Evolutionary conservation across 2,888 invertebrate species (phyloP), one percentile per base, ranked within the genome.

Genomic region (Carcina quercana): DNA sequence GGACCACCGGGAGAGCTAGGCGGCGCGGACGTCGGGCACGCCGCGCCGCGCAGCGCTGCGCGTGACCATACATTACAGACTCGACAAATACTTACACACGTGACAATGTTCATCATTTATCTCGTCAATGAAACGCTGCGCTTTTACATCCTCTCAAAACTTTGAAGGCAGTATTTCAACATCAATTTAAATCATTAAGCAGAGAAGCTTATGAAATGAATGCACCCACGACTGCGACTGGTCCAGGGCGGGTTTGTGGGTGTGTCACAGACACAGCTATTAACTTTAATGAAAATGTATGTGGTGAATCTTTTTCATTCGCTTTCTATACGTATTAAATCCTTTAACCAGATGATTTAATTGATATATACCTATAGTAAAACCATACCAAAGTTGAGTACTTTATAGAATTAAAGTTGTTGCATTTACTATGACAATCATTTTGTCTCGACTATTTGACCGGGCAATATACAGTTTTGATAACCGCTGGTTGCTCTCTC

Each of bases 1-100:
- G 70, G 85, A 85, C 85, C 85, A 85, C 84, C 85, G 83, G 82
- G 78, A 76, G 70, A 73, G 84, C 78, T 68, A 78, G 80, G 80
- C 80, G 79, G 80, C 71, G 71, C 66, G 51, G 37, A 34, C 57
- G 51, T 53, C 45, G 37, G 45, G 63, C 46, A 51, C 48, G 48
- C 41, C 40, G 36, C 41, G 37, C 34, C 41, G 43, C 38, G 38
- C 43, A 36, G 44, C 43, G 36, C 46, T n/a, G 20, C 21, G 31
- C 24, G 38, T 43, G 47, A 50, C 53, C 58, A 54, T 51, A 59
- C 61, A 59, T 53, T 53, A 60, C 65, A 60, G 54, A 50, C 59
- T 57, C 58, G 56, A 63, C 52, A 52, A 58, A 55, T 56, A 44
- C n/a, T n/a, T 45, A 50, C 53, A 53, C 68, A 68, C 64, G 64